Base-by-base conservation (phyloP, 2,113 vertebrate genomes). In the Bambusicola thoracicus region DNA sequence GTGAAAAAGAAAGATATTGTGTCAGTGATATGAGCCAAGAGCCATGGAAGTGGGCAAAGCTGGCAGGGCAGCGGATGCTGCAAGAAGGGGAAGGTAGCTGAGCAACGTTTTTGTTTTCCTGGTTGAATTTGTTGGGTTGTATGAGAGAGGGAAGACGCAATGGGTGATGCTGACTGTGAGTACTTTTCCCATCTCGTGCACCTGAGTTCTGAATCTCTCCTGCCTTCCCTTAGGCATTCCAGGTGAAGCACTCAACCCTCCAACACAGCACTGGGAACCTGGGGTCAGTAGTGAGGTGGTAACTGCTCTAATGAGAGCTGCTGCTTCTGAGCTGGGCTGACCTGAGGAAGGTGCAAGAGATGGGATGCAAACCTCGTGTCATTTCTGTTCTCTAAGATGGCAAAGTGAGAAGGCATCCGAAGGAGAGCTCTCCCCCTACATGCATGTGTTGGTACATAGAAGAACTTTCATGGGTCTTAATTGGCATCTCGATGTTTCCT, bases 331-430 rank as follows among this genome's bases (percentile, higher is more conserved):
- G 51, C n/a, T 2, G 0, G 18, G 36, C 77, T 81, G 63, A 17
- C 32, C 68, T 0, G 1, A 34, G 51, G 74, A 46, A 46, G 18
- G 18, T 12, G 68, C 29, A 30, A 27, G 32, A 29, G 12, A 56
- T 10, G 46, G 40, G 32, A 27, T 32, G 36, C 14, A 20, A 11
- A 2, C 2, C 8, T 38, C 13, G 0, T 0, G 0, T 24, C 18
- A 1, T 25, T 56, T 30, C 1, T 0, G 1, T 70, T 86, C 51
- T n/a, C 11, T 43, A 36, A 41, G 77, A 11, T 8, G 44, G 30
- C 40, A 49, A 25, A 83, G 25, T 5, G 7, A 32, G 40, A 55
- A 15, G 9, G 20, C 32, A 24, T 40, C 80, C 0, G 0, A 6
- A 6, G 40, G n/a, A 30, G 24, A 46, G 10, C 3, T 36, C 2